Conservation (phyloP, 2,113 vertebrate genomes). For the Heteronetta atricapilla region DNA sequence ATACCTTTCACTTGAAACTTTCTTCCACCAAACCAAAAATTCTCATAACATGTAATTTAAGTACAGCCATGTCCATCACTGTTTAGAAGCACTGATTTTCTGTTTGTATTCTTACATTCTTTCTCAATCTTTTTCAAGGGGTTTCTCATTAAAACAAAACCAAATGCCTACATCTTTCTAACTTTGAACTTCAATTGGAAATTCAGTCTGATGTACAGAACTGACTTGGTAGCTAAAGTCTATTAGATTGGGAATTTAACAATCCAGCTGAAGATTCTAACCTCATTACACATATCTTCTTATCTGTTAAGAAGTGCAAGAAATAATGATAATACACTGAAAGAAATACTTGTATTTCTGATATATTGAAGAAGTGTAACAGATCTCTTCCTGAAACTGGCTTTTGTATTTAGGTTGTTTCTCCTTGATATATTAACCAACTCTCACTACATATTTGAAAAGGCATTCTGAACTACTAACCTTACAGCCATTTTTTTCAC, state of each 20-base stretch:
- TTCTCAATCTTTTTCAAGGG: not conserved
- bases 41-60: not conserved
- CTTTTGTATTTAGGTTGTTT: not conserved
- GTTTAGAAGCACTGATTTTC: not conserved
- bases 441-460: not conserved
- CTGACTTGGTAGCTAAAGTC: not conserved
- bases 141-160: not conserved
- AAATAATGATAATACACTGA: not conserved
- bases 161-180: not conserved
- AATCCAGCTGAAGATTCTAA: not conserved
- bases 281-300: not conserved
- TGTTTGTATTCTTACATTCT: no score
- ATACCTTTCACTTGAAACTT: not conserved
- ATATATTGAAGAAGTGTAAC: not conserved
- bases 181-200: not conserved
- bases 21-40: not conserved
- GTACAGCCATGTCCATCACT: not conserved
- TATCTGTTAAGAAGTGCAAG: not conserved
- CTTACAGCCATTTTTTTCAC: accelerated
- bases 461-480: not conserved
- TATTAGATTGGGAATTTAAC: not conserved
- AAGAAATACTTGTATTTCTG: not conserved
- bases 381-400: not conserved
- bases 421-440: not conserved
- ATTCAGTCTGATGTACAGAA: not conserved